Conservation (phyloP, 2,888 invertebrate genomes). For the Anthrax anthrax region DNA sequence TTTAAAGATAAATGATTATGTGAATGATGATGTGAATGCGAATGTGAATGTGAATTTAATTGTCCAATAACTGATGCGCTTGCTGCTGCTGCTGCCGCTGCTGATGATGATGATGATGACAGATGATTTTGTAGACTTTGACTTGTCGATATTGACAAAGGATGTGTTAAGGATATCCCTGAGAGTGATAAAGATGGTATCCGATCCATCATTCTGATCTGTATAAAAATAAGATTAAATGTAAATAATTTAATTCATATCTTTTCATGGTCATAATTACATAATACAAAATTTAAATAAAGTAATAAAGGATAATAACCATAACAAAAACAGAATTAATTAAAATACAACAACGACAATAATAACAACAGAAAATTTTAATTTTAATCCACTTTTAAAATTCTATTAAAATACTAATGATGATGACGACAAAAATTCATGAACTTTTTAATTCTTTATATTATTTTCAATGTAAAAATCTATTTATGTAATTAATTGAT, state of each 20-base stretch:
- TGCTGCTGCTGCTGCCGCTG: constrained; percentile 21
- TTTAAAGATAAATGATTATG: constrained; percentile 27
- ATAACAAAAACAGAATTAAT: no score
- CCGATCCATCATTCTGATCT: constrained; percentile 34
- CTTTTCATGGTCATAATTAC: no score
- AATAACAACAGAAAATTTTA: no score
- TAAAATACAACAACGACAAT: no score
- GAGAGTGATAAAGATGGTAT: constrained; percentile 34
- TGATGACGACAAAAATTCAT: no score
- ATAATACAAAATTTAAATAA: no score
- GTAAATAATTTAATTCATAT: no score
- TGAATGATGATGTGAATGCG: constrained; percentile 18
- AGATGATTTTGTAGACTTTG: constrained; percentile 28
- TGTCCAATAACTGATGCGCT: constrained; percentile 13
- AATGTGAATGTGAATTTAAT: constrained; percentile 16
- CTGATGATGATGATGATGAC: constrained; percentile 19
- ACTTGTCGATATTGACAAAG: constrained; percentile 25
- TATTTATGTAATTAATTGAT: constrained; percentile 13
- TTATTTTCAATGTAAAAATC: no score
- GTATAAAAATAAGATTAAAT: constrained; percentile 4
- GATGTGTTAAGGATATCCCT: constrained; percentile 34
- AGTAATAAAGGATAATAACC: no score
- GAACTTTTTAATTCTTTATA: background rate
- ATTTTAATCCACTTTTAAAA: no score
- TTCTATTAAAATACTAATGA: no score